Evolutionary conservation across 2,888 invertebrate species (phyloP), one percentile per base, ranked within the genome.

Genomic region (Troides helena): DNA sequence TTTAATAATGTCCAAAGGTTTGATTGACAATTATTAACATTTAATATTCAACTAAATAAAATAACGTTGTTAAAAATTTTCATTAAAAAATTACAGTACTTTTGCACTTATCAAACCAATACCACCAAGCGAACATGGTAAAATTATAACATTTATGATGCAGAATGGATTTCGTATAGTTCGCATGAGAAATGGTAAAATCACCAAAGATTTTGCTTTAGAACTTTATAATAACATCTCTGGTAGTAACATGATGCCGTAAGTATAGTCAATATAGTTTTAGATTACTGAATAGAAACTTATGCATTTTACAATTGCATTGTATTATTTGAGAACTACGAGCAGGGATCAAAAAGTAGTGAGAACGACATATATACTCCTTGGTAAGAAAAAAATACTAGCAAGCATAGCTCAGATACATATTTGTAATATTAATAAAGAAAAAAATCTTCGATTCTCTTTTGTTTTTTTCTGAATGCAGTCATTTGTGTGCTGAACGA

Each of bases 101-200:
- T 95, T 97, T 83, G 95, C 95, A 14, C 83, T 98, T 69, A 93
- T 98, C 57, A 97, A 97, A 86, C 96, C 97, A 18, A 94, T 95
- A 68, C 94, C 95, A 17, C 88, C 96, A 43, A 90, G 94, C 68
- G 94, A 94, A 80, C 93, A 97, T 77, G 98, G 98, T 0, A 95
- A 95, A 80, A 95, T 98, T 69, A 86, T 98, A 36, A 95, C 95
- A 67, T 90, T 93, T 30, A 95, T 98, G 14, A 93, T 94, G 79
- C 90, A 94, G 58, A 93, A 94, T 68, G 94, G 94, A 60, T 95
- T 95, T 77, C 93, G 90, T 63, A 93, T 98, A 70, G 94, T 94
- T 30, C 95, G 95, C 75, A 93, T 97, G 80, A 94, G 95, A 81
- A 97, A 97, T 95, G 95, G 95, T 5, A 93, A 89, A 78, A 84